phyloP scores from a whole-genome alignment of 2,113 vertebrate species.

The Megaceryle torquata region DNA sequence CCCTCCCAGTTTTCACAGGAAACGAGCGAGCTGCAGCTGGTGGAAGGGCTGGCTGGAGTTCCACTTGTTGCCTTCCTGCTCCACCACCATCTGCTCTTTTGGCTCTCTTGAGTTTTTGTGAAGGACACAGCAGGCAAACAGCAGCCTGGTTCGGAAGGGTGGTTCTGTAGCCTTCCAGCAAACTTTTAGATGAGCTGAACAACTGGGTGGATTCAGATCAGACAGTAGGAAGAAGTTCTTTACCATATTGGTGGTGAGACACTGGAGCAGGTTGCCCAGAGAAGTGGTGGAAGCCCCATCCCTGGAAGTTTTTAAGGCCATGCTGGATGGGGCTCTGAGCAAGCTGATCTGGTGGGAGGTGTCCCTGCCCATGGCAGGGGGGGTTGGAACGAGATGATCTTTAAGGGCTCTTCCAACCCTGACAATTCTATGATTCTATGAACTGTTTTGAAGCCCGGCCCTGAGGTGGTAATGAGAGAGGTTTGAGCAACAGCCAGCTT shows the following conservation, averaged over 20 bases:
- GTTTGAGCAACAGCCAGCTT: background rate
- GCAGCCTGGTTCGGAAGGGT: background rate
- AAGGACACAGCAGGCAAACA: background rate
- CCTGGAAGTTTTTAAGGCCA: too few relatives aligned
- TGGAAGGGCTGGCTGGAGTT: background rate
- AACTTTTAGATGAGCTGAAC: background rate
- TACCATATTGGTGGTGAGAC: too few relatives aligned
- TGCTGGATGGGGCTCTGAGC: too few relatives aligned
- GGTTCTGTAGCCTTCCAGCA: background rate
- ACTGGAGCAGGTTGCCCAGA: too few relatives aligned
- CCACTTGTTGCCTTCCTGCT: background rate
- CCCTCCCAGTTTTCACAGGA: conserved; percentile 26
- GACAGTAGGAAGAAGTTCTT: too few relatives aligned
- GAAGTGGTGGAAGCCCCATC: too few relatives aligned
- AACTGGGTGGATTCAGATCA: too few relatives aligned
- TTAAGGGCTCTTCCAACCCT: too few relatives aligned
- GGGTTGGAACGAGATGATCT: too few relatives aligned
- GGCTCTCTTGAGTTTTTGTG: background rate
- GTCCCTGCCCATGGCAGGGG: too few relatives aligned
- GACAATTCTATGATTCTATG: too few relatives aligned
- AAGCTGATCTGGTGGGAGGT: too few relatives aligned
- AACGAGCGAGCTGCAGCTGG: conserved; percentile 1
- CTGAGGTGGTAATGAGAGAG: background rate
- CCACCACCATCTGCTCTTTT: background rate
- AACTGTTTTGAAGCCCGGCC: background rate